Base-by-base conservation (phyloP, 2,797 vertebrate genomes). In the Taeniopygia guttata region DNA sequence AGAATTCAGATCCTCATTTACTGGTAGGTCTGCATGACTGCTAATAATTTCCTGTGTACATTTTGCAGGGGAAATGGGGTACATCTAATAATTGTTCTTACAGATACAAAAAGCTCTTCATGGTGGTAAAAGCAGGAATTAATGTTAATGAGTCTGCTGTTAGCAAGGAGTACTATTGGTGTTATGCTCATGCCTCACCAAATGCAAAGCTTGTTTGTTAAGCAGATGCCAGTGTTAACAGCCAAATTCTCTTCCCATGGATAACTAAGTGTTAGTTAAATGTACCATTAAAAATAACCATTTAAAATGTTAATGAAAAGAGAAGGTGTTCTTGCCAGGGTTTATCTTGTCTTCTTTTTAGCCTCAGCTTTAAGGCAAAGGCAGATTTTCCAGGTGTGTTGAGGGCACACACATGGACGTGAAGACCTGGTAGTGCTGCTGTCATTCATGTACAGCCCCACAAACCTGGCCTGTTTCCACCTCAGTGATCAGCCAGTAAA, bases 211-310 rank as follows among this genome's bases (percentile, higher is more conserved):
- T 95, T 97, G 93, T 97, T 97, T 97, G 89, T 93, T 96, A 96
- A 96, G 94, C 96, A 97, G 94, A 96, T 96, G 96, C 95, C 30
- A 27, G 56, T 89, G 82, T 93, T 97, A 97, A 97, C 89, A 94
- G 96, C 96, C 90, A 94, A 95, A 95, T 96, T 96, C 58, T 96
- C 95, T 95, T 97, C 94, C 93, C 95, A 89, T 95, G 95, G 95
- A 84, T 95, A 96, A 96, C 77, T 94, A 95, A 95, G 87, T 68
- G 92, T 97, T 97, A 97, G 97, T 96, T 97, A 97, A 98, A 97
- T 96, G 97, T 97, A 91, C 94, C 97, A 97, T 97, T 97, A 97
- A 97, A 97, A 96, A 97, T 92, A 97, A 96, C 91, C 58, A 70
- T 94, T 96, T 95, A 94, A 97, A 96, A 96, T 94, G 95, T 94